Conservation (phyloP, 1,140 invertebrate species). For the Chironomus striatipennis region DNA sequence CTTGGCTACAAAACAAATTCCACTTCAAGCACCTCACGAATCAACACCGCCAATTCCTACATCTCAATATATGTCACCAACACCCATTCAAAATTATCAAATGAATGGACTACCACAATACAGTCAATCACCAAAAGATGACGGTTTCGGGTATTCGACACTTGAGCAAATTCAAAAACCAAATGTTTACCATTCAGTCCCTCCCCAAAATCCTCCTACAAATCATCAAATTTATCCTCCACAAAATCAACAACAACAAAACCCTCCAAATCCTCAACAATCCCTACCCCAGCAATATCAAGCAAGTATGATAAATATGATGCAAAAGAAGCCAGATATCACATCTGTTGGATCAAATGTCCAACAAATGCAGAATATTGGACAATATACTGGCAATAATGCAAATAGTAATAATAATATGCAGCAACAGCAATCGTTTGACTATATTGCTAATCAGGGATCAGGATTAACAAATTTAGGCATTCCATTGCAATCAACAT, state of each 20-base stretch:
- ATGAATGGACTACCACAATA: neutral
- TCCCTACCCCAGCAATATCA: slow-evolving; percentile 5
- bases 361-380: neutral
- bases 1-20: slow-evolving; percentile 1
- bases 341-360: neutral
- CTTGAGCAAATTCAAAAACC: slow-evolving; percentile 1
- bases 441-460: slow-evolving; percentile 22
- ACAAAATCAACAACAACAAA: neutral
- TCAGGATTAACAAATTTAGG: slow-evolving; percentile 12
- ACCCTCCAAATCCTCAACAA: neutral
- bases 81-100: slow-evolving; percentile 5
- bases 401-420: neutral
- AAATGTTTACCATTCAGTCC: neutral
- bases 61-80: slow-evolving; percentile 18
- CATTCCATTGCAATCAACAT: neutral
- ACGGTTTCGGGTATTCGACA: neutral
- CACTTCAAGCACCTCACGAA: slow-evolving; percentile 16
- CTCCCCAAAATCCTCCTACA: neutral
- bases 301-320: neutral
- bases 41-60: neutral
- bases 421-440: slow-evolving; percentile 16
- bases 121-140: neutral
- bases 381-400: neutral
- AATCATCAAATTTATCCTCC: neutral
- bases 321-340: slow-evolving; percentile 1